Evolutionary conservation across 2,888 invertebrate species (phyloP), one percentile per base, ranked within the genome.

Genomic region (Nomada fabriciana): DNA sequence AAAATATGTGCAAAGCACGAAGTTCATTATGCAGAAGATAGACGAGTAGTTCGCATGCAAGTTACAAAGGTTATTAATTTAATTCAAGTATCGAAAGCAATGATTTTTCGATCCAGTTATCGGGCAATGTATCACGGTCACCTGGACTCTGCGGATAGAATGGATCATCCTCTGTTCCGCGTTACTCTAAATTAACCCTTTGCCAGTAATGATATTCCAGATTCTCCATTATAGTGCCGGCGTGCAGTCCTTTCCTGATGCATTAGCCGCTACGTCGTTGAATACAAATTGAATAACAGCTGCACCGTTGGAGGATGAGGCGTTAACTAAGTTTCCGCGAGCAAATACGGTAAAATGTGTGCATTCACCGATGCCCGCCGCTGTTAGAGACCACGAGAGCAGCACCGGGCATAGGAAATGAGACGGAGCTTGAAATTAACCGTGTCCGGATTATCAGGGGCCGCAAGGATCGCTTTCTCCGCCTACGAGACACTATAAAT

Each of bases 281-380:
- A 82, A 87, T 87, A 61, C 71, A 86, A 87, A 87, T 87, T 86
- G 81, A 87, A 87, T 87, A 87, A 84, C 72, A 75, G 72, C 59
- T 55, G 18, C 42, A 47, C 42, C 67, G 57, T 55, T 29, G 55
- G 42, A 63, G 43, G 53, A 60, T 36, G 59, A 18, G 65, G 50
- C 55, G 70, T 74, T 83, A 86, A 86, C 76, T 29, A 57, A 82
- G 69, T 88, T 86, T 77, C 52, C 74, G 20, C 68, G 20, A 60
- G 79, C 67, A 80, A 83, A 85, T 80, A 77, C 67, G 74, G 36
- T 83, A 80, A 88, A 85, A 88, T 79, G 67, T 15, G 79, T 76
- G 60, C 64, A 67, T 82, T 76, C 25, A 43, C 59, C 63, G 65
- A 80, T 84, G 53, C 29, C 52, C 36, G 1, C 43, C 57, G 53